phyloP scores from a whole-genome alignment of 2,797 vertebrate species.

The Triplophysa yarkandensis region DNA sequence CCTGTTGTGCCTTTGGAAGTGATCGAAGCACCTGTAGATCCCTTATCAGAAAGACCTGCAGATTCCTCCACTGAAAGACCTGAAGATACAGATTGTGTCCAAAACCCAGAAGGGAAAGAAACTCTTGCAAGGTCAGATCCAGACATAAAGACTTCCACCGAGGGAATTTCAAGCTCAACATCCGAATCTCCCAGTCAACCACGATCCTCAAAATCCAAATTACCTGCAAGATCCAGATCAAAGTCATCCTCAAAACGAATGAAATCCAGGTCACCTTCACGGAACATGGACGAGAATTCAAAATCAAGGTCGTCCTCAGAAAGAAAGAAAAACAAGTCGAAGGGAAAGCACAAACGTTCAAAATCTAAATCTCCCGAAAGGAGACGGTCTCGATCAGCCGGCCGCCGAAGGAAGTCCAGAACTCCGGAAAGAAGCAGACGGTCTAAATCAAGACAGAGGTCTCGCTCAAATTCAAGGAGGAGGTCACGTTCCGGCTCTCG shows the following conservation, averaged over 20 bases:
- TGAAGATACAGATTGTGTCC: not conserved
- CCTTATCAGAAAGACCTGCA: no score
- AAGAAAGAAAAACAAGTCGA: slow-evolving; percentile 72
- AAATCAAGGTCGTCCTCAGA: slow-evolving; percentile 76
- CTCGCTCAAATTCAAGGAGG: slow-evolving; percentile 75
- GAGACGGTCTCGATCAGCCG: slow-evolving; percentile 77
- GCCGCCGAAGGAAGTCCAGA: slow-evolving; percentile 68
- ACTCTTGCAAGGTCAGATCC: not conserved
- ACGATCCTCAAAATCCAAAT: slow-evolving; percentile 35
- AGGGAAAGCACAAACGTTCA: slow-evolving; percentile 73
- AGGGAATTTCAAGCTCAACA: slow-evolving; percentile 7
- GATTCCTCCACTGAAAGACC: not conserved
- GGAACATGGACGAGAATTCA: slow-evolving; percentile 75
- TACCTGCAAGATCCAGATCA: slow-evolving; percentile 45
- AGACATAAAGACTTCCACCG: not conserved
- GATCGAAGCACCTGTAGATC: not conserved
- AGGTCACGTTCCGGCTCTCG: slow-evolving; percentile 69
- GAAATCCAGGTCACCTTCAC: slow-evolving; percentile 70
- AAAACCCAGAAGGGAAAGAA: slow-evolving; percentile 8
- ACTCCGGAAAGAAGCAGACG: slow-evolving; percentile 70
- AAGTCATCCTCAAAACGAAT: slow-evolving; percentile 67
- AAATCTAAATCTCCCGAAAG: slow-evolving; percentile 76
- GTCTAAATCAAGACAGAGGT: slow-evolving; percentile 76
- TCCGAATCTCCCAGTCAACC: slow-evolving; percentile 25
- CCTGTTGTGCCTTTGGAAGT: slow-evolving; percentile 48